phyloP scores from a whole-genome alignment of 2,888 invertebrate species.

The Hydrotaea cyrtoneurina region DNA sequence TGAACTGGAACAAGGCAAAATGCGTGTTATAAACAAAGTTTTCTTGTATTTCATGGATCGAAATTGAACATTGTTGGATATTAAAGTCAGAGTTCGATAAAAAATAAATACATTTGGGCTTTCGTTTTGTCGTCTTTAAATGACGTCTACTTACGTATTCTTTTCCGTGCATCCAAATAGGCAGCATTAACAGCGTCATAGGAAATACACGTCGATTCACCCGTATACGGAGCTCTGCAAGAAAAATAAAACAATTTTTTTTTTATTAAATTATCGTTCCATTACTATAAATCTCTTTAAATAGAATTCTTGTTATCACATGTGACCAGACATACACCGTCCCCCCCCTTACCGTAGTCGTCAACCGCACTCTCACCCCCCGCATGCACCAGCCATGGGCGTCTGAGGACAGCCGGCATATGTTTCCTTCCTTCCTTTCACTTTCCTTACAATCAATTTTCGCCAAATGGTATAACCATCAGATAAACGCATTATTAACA shows the following conservation, averaged over 20 bases:
- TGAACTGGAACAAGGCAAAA: no score
- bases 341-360: neutral
- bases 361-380: neutral
- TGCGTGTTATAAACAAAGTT: no score
- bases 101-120: no score
- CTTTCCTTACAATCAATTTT: slow-evolving; percentile 13
- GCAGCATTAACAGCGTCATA: slow-evolving; percentile 94
- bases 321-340: slow-evolving; percentile 69
- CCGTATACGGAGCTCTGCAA: slow-evolving; percentile 81
- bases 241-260: no score
- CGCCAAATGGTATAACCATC: slow-evolving; percentile 67
- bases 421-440: neutral
- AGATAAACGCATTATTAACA: slow-evolving; percentile 77
- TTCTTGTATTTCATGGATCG: no score
- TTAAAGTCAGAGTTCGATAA: no score
- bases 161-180: slow-evolving; percentile 91
- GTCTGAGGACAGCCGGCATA: neutral
- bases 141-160: slow-evolving; percentile 88
- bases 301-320: slow-evolving; percentile 72
- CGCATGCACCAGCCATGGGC: neutral
- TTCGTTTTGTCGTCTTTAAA: neutral
- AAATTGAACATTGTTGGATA: no score
- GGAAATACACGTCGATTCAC: slow-evolving; percentile 91
- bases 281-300: slow-evolving; percentile 9
- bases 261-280: slow-evolving; percentile 16